phyloP scores from a whole-genome alignment of 35 echinoderm and acorn worm genomes.

The Apostichopus californicus region DNA sequence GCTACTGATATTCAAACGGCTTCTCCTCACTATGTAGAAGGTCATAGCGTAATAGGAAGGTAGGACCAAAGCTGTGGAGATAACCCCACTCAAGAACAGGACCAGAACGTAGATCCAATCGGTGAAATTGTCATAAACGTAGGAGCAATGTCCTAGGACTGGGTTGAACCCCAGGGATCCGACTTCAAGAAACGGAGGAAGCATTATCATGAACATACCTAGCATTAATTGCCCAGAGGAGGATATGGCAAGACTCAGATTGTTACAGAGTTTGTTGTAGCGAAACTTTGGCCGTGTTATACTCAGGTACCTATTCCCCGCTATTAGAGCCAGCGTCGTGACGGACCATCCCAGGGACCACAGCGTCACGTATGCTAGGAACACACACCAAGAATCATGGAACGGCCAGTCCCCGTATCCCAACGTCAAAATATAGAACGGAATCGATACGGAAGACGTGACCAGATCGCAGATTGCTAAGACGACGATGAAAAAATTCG shows the following conservation, averaged over 20 bases:
- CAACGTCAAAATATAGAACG: slow-evolving; percentile 72
- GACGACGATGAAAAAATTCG: slow-evolving; percentile 76
- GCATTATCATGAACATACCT: slow-evolving; percentile 33
- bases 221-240: background rate
- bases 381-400: slow-evolving; percentile 30
- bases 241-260: slow-evolving; percentile 7
- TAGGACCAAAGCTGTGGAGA: slow-evolving; percentile 58
- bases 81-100: slow-evolving; percentile 69
- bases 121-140: slow-evolving; percentile 34
- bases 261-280: slow-evolving; percentile 63
- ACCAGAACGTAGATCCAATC: slow-evolving; percentile 73
- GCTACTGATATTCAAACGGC: slow-evolving; percentile 54
- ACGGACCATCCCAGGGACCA: slow-evolving; percentile 74
- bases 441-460: slow-evolving; percentile 43
- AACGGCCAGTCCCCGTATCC: slow-evolving; percentile 68
- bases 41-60: slow-evolving; percentile 75
- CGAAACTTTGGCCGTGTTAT: slow-evolving; percentile 67
- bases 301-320: slow-evolving; percentile 71
- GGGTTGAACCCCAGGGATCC: slow-evolving; percentile 79
- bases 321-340: slow-evolving; percentile 62
- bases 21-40: slow-evolving; percentile 66
- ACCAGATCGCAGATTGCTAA: slow-evolving; percentile 66
- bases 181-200: slow-evolving; percentile 56
- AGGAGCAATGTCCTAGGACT: slow-evolving; percentile 67
- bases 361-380: slow-evolving; percentile 74